Conservation (phyloP, 2,113 vertebrate genomes). For the Caracal caracal region DNA sequence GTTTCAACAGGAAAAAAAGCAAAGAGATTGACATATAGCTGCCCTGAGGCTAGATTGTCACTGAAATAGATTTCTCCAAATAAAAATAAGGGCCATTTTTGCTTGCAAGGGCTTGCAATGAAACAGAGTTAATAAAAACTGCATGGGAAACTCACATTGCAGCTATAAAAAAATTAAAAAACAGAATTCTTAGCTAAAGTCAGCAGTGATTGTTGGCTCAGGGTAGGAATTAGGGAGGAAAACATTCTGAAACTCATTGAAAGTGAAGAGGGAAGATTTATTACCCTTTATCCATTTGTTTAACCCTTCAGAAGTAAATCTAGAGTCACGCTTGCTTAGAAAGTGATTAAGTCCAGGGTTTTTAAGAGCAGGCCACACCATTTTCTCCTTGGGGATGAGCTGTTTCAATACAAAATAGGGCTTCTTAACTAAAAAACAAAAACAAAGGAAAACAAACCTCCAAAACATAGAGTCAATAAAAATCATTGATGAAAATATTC, state of each 20-base stretch:
- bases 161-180: conserved; percentile 81
- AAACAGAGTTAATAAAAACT: conserved; percentile 87
- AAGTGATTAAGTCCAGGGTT: background rate
- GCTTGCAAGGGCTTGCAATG: conserved; percentile 81
- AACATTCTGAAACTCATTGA: conserved; percentile 69
- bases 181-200: conserved; percentile 80
- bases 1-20: conserved; percentile 81
- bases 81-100: conserved; percentile 86
- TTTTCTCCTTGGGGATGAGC: conserved; percentile 16
- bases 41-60: conserved; percentile 86
- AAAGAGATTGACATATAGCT: conserved; percentile 84
- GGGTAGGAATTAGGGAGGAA: conserved; percentile 74
- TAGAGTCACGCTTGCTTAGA: conserved; percentile 46
- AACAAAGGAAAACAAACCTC: conserved; percentile 32
- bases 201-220: conserved; percentile 76
- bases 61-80: conserved; percentile 89
- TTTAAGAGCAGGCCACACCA: background rate
- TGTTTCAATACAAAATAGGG: conserved; percentile 41
- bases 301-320: conserved; percentile 71
- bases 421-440: conserved; percentile 38
- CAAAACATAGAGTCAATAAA: conserved; percentile 73
- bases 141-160: conserved; percentile 84
- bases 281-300: conserved; percentile 64
- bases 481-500: conserved; percentile 75
- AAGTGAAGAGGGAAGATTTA: conserved; percentile 78